These are phyloP conservation scores for Ardeotis arabs DNA, from an alignment of 2,113 vertebrate genomes.

Conservation along the genomic window DNA sequence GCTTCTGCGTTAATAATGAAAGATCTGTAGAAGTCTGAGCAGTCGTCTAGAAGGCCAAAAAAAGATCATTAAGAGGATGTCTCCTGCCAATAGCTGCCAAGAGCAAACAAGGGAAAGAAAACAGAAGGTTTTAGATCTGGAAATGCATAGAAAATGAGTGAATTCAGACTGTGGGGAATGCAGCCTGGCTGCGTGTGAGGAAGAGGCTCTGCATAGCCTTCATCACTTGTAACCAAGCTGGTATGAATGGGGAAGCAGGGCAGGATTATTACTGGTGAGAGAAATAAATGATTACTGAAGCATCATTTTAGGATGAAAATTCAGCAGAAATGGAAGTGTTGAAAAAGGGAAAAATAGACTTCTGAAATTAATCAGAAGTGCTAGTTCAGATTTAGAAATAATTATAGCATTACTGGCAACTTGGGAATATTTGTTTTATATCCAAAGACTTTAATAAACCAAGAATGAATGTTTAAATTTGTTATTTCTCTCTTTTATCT, in stretches of 20 bases:
- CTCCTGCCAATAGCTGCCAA: conserved; percentile 64
- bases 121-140: conserved; percentile 56
- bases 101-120: conserved; percentile 60
- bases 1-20: conserved; percentile 62
- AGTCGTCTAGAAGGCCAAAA: conserved; percentile 51
- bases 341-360: neutral
- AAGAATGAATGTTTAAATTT: neutral
- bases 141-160: conserved; percentile 41
- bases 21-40: conserved; percentile 56
- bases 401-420: neutral
- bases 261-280: neutral
- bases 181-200: neutral
- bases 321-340: neutral
- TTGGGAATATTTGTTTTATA: neutral
- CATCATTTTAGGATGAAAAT: neutral
- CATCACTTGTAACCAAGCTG: neutral
- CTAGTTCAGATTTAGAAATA: conserved; percentile 4
- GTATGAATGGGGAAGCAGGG: neutral
- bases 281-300: neutral
- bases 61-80: conserved; percentile 62
- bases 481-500: neutral
- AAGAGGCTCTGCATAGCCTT: neutral
- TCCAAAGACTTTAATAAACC: neutral
- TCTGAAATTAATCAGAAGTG: neutral
- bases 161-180: neutral